phyloP scores from a whole-genome alignment of 2,797 vertebrate genomes.

The Neostethus bicornis region DNA sequence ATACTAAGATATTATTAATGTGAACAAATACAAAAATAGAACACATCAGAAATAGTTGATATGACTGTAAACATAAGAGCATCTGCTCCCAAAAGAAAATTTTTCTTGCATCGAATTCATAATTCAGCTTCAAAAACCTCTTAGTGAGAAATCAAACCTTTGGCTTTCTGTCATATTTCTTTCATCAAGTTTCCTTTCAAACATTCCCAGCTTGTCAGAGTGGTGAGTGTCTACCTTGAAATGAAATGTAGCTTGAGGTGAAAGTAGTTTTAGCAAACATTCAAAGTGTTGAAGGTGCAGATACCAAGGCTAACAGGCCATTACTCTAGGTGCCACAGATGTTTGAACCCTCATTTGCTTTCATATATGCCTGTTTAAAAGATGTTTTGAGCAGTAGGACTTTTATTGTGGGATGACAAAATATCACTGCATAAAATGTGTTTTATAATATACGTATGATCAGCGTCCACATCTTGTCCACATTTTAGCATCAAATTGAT shows the following conservation, averaged over 20 bases:
- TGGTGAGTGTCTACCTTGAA: slow-evolving; percentile 16
- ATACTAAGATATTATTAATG: too few species aligned
- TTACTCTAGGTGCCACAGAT: too few species aligned
- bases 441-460: too few species aligned
- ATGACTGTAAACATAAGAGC: not conserved
- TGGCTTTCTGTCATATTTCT: not conserved
- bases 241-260: slow-evolving; percentile 12
- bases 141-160: not conserved
- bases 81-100: not conserved
- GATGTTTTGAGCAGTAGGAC: too few species aligned
- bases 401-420: too few species aligned
- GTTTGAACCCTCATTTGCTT: too few species aligned
- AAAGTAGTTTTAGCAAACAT: slow-evolving; percentile 8
- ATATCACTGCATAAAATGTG: too few species aligned
- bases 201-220: slow-evolving; percentile 11
- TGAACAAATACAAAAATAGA: slow-evolving; percentile 6
- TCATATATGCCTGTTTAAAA: too few species aligned
- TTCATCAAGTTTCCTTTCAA: slow-evolving; percentile 6
- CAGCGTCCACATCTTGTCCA: too few species aligned
- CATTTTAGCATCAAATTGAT: too few species aligned
- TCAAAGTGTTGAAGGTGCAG: slow-evolving; percentile 11
- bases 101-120: not conserved
- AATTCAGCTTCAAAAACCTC: not conserved
- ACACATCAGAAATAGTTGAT: not conserved
- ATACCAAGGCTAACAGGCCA: too few species aligned